Percentiles rank a stretch among this genome's conserved stretches.
Evolutionary conservation across 2,113 vertebrate species (phyloP).

Genomic region (Micronisus gabar): DNA sequence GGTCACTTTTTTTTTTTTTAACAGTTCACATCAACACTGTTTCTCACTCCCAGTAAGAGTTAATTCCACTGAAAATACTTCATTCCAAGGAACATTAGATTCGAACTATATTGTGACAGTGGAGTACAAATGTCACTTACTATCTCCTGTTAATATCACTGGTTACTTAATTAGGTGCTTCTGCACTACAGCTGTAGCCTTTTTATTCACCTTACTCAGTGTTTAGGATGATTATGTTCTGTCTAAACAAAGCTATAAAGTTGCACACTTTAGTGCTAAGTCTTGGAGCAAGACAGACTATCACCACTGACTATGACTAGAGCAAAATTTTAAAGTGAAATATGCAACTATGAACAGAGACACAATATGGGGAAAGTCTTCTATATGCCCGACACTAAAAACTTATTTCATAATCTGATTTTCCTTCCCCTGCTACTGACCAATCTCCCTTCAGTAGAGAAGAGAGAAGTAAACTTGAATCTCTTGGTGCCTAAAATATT

Average conservation of each 20-base stretch:
- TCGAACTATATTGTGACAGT: not conserved
- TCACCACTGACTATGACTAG: not conserved
- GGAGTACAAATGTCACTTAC: not conserved
- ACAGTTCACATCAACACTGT: not conserved
- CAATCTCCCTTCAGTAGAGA: conserved; percentile 6
- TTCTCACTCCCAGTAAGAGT: not conserved
- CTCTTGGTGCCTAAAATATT: conserved; percentile 71
- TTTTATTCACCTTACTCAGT: not conserved
- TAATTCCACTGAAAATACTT: not conserved
- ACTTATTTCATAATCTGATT: not conserved
- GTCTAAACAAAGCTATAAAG: conserved; percentile 5
- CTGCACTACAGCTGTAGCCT: not conserved
- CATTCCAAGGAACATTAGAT: not conserved
- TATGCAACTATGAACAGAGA: not conserved
- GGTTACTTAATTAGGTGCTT: not conserved
- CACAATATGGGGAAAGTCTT: not conserved
- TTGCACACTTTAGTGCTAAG: conserved; percentile 24
- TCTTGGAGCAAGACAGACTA: not conserved
- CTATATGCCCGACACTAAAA: not conserved
- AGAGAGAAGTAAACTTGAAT: conserved; percentile 66
- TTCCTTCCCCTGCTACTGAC: conserved; percentile 16
- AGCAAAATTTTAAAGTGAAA: not conserved
- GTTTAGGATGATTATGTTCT: not conserved
- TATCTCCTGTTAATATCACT: not conserved
- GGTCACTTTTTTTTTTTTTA: not conserved